Base-by-base conservation (phyloP, 1,140 invertebrate genomes). In the Aphelinus atriplicis region DNA sequence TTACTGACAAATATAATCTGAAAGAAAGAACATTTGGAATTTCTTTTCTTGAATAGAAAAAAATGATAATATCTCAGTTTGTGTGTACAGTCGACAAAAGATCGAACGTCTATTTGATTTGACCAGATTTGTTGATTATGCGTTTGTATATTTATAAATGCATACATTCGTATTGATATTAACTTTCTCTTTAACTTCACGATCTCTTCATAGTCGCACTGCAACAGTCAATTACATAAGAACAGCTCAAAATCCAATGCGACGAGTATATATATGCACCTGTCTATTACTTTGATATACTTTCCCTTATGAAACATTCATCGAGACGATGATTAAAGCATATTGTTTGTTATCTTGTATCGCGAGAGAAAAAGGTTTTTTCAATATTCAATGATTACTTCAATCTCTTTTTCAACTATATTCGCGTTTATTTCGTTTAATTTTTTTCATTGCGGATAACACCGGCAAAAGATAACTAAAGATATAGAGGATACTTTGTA, bases 401-500 rank as follows among this genome's bases (percentile, higher is more conserved):
- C 51, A 56, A 55, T 46, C 76, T 50, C 65, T 63, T 26, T 48
- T 71, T 61, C 68, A 58, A 55, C 43, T 76, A 66, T 63, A 73
- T 78, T 71, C 48, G 6, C 51, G 62, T 69, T 42, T 48, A 75
- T 51, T 58, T 78, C 42, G 43, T 56, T 75, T 77, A 65, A 61
- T 75, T 56, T 61, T 67, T 66, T 71, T 79, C 71, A 71, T 77
- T 83, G 73, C 78, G 69, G 78, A 80, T 81, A 78, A 77, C 75
- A 81, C 80, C 84, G 82, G 85, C 83, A 78, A 86, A 87, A 84
- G 77, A 80, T 82, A 84, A 84, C 80, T 81, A 82, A 84, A 84
- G 76, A 70, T 85, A 80, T 74, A 79, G 77, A 83, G 81, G 83
- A 84, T 85, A 85, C 78, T 88, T 86, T 88, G 85, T 87, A 87